A percentile compares a stretch with the other conserved stretches of the same genome.
phyloP scores from a whole-genome alignment of 2,888 invertebrate species.

The Sisyra nigra region DNA sequence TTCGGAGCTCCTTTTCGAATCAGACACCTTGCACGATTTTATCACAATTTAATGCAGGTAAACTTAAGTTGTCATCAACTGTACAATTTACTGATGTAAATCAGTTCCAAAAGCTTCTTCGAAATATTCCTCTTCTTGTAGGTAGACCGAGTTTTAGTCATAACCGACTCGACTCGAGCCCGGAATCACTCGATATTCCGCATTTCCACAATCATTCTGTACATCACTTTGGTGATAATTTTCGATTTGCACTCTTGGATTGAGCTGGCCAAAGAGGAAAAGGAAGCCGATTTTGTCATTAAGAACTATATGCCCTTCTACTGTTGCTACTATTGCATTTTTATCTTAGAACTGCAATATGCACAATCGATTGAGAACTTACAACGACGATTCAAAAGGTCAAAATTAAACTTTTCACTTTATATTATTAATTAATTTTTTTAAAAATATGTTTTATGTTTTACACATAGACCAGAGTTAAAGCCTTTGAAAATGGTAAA shows the following conservation, averaged over 20 bases:
- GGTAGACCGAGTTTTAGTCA: background rate
- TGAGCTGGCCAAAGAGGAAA: background rate
- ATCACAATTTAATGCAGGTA: conserved; percentile 1
- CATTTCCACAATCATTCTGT: background rate
- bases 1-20: conserved; percentile 3
- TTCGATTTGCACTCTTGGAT: conserved; percentile 1
- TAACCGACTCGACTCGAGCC: background rate
- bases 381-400: conserved; percentile 5
- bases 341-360: conserved; percentile 6
- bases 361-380: conserved; percentile 1
- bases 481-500: too few species aligned
- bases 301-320: conserved; percentile 6
- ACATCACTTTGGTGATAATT: background rate
- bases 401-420: background rate
- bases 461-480: too few species aligned
- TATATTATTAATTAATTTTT: background rate
- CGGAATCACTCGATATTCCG: background rate
- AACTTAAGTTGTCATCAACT: too few species aligned
- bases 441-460: too few species aligned
- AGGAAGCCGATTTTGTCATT: background rate
- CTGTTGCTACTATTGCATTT: conserved; percentile 5
- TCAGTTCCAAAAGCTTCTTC: too few species aligned
- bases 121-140: too few species aligned
- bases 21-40: background rate
- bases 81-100: too few species aligned